phyloP scores from a whole-genome alignment of 2,113 vertebrate genomes.

The Vanacampus margaritifer region DNA sequence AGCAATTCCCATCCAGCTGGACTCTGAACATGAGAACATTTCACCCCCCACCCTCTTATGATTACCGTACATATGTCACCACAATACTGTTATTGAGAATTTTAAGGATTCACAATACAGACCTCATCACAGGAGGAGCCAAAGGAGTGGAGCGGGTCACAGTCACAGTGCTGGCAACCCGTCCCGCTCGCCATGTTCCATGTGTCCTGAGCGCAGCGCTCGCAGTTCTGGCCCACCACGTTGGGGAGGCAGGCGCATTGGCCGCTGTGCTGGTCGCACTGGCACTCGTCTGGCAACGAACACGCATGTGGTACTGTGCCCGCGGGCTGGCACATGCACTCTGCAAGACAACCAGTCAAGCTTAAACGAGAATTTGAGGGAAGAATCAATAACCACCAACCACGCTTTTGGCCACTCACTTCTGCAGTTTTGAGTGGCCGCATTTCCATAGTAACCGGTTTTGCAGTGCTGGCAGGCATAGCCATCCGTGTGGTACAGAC shows the following conservation, averaged over 20 bases:
- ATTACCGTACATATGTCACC: slow-evolving; percentile 21
- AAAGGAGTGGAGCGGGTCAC: slow-evolving; percentile 75
- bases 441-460: slow-evolving; percentile 84
- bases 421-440: slow-evolving; percentile 84
- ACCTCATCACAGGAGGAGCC: slow-evolving; percentile 84
- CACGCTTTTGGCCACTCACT: slow-evolving; percentile 75
- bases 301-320: slow-evolving; percentile 78
- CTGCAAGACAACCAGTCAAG: slow-evolving; percentile 44
- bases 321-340: slow-evolving; percentile 81
- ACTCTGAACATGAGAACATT: slow-evolving; percentile 22
- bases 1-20: slow-evolving; percentile 39
- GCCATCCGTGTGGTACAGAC: slow-evolving; percentile 88
- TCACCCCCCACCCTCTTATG: neutral
- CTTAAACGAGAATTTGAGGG: neutral
- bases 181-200: slow-evolving; percentile 83
- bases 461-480: slow-evolving; percentile 82
- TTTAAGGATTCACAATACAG: slow-evolving; percentile 40
- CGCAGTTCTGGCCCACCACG: slow-evolving; percentile 86
- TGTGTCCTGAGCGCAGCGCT: slow-evolving; percentile 82
- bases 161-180: slow-evolving; percentile 82
- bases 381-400: fast-evolving
- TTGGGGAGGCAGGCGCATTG: slow-evolving; percentile 85
- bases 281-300: slow-evolving; percentile 69
- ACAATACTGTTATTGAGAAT: neutral
- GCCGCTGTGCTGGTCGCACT: slow-evolving; percentile 78